Conservation (phyloP, 2,113 vertebrate species). For the Glareola pratincola region DNA sequence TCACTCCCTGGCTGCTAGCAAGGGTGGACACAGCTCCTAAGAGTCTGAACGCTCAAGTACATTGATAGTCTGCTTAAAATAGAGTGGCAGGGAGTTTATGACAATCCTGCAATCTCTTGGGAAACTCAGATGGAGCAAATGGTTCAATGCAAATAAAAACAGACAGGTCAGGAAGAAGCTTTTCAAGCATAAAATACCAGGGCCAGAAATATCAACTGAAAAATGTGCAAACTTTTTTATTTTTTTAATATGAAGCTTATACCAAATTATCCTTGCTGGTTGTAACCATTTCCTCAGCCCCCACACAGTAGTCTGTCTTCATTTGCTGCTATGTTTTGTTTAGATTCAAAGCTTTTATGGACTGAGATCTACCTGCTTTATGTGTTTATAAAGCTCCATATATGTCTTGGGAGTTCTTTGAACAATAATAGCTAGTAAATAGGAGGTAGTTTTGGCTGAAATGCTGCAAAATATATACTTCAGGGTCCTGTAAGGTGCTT, state of each 20-base stretch:
- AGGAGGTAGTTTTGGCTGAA: background rate
- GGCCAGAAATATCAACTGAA: background rate
- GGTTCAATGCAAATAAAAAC: background rate
- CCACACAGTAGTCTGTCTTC: background rate
- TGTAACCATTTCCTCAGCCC: background rate
- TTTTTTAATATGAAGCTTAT: background rate
- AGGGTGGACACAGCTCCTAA: background rate
- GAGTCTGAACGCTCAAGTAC: background rate
- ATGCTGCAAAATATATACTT: background rate
- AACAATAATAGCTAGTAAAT: background rate
- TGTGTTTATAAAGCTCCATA: background rate
- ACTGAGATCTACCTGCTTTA: background rate
- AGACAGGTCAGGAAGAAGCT: background rate
- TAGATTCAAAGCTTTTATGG: background rate
- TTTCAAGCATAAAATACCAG: background rate
- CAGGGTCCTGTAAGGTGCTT: background rate
- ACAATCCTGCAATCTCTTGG: background rate
- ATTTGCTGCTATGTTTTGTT: background rate
- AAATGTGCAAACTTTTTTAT: background rate
- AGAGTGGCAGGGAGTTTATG: background rate
- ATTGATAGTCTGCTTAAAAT: background rate
- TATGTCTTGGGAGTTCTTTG: background rate
- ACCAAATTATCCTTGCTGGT: background rate
- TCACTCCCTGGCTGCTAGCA: background rate
- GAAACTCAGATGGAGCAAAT: background rate